Base-by-base conservation (phyloP, 1,140 invertebrate genomes). In the Drosophila asahinai region DNA sequence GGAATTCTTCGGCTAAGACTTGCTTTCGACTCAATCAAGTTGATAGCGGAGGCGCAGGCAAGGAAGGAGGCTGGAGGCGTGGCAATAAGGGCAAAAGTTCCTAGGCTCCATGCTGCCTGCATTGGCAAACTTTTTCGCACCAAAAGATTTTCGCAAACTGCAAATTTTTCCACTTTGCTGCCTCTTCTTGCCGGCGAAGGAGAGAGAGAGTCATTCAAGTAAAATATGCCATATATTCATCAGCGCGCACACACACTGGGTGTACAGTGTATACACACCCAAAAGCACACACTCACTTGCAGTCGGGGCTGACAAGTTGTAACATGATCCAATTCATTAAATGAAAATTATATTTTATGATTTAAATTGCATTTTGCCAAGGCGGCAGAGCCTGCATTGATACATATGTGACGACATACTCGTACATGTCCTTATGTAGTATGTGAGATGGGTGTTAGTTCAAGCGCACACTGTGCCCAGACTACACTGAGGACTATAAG, bases 301-400 rank as follows among this genome's bases (percentile, higher is more conserved):
- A 48, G 49, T 49, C 42, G 48, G 22, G 22, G 14, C 47, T 59
- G 57, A 51, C 40, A 79, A 62, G 51, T 64, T 68, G 58, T 59
- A 64, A 68, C 66, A 61, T 87, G 78, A 87, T 87, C 84, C 81
- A 87, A 87, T 89, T 89, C 86, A 89, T 89, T 89, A 89, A 79
- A 84, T 63, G 74, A 75, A 87, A 90, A 89, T 89, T 84, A 90
- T 84, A 89, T 89, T 89, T 77, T 81, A 81, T 89, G 84, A 89
- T 89, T 89, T 76, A 89, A 84, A 89, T 84, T 84, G 70, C 86
- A 89, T 84, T 83, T 90, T 75, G 54, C 65, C 65, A 27, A 63
- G 62, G 36, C 51, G 64, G 55, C 15, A 22, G 5, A 48, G 17
- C 12, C 27, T 14, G 60, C 60, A 38, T 25, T 47, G 22, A 6